Evolutionary conservation across 1,140 invertebrate genomes (phyloP).

Genomic region (Drosophila bocki): DNA sequence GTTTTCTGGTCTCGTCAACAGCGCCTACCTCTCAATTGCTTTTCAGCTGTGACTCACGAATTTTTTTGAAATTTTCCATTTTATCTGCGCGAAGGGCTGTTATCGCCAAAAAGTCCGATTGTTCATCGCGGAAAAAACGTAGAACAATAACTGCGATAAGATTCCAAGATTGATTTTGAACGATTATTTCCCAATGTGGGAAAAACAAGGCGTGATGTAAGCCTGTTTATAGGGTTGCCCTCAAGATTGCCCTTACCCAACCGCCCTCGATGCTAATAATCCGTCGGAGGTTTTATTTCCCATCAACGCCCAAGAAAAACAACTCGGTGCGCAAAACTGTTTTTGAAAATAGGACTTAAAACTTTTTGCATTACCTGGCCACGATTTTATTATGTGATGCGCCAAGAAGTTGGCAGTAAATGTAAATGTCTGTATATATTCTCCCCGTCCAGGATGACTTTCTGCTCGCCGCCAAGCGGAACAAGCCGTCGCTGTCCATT

Average conservation of each 20-base stretch:
- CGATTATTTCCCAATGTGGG: slow-evolving; percentile 20
- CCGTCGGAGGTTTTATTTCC: slow-evolving; percentile 12
- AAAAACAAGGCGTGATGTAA: slow-evolving; percentile 33
- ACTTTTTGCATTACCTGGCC: slow-evolving; percentile 43
- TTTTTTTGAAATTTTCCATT: slow-evolving; percentile 10
- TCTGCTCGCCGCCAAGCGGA: slow-evolving; percentile 85
- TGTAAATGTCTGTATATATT: slow-evolving; percentile 45
- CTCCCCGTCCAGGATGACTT: slow-evolving; percentile 40
- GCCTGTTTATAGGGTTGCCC: slow-evolving; percentile 1
- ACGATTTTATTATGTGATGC: slow-evolving; percentile 29
- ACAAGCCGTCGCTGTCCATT: slow-evolving; percentile 90
- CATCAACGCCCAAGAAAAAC: slow-evolving; percentile 16
- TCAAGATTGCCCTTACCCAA: background rate
- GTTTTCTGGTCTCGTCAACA: background rate
- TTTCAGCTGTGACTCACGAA: slow-evolving; percentile 21
- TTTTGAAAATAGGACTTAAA: slow-evolving; percentile 32
- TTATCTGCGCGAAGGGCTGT: slow-evolving; percentile 30
- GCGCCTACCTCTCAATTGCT: background rate
- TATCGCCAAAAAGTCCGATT: slow-evolving; percentile 27
- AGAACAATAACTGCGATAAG: slow-evolving; percentile 21
- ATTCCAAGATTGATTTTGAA: slow-evolving; percentile 6
- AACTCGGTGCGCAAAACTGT: slow-evolving; percentile 20
- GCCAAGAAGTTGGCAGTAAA: slow-evolving; percentile 26
- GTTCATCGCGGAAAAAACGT: slow-evolving; percentile 38
- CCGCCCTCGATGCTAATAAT: slow-evolving; percentile 7